Evolutionary conservation across 2,888 invertebrate species (phyloP).

Genomic region (Heliothis peltigera): DNA sequence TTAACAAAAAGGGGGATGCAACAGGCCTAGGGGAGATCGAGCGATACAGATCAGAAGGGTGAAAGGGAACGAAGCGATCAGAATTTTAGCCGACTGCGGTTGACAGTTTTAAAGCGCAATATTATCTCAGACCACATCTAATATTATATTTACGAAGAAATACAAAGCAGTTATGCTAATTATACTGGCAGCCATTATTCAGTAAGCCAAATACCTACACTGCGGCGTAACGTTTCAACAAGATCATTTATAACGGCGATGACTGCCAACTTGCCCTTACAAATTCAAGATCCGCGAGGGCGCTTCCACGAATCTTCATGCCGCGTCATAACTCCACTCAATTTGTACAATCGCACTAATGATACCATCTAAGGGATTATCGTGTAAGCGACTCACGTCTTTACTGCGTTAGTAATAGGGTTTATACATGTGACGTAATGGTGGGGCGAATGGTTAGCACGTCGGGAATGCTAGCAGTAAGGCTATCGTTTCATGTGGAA

Average conservation of each 20-base stretch:
- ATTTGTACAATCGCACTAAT: constrained; percentile 71
- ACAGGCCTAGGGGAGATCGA: constrained; percentile 46
- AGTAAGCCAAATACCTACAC: constrained; percentile 57
- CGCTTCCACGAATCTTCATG: constrained; percentile 60
- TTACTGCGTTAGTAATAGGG: constrained; percentile 58
- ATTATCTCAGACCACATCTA: constrained; percentile 48
- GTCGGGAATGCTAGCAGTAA: constrained; percentile 42
- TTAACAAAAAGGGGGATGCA: constrained; percentile 50
- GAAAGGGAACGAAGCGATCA: constrained; percentile 31
- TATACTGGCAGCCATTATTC: constrained; percentile 55
- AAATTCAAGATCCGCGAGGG: constrained; percentile 59
- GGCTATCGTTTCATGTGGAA: constrained; percentile 54
- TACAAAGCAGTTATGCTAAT: constrained; percentile 62
- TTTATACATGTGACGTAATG: constrained; percentile 61
- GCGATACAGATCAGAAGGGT: constrained; percentile 38
- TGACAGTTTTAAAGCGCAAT: constrained; percentile 68
- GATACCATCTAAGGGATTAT: constrained; percentile 57
- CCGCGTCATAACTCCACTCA: constrained; percentile 71
- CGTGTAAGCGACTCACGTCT: constrained; percentile 61
- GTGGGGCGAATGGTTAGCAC: constrained; percentile 43
- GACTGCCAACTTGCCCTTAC: constrained; percentile 61
- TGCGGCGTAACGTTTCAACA: constrained; percentile 55
- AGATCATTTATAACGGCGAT: constrained; percentile 66
- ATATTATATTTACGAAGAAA: constrained; percentile 50
- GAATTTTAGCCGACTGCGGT: constrained; percentile 53